A percentile compares a stretch with the other conserved stretches of the same genome.
These are phyloP conservation scores for Platynereis dumerilii DNA, from an alignment of 2,888 invertebrate genomes.

Conservation along the genomic window DNA sequence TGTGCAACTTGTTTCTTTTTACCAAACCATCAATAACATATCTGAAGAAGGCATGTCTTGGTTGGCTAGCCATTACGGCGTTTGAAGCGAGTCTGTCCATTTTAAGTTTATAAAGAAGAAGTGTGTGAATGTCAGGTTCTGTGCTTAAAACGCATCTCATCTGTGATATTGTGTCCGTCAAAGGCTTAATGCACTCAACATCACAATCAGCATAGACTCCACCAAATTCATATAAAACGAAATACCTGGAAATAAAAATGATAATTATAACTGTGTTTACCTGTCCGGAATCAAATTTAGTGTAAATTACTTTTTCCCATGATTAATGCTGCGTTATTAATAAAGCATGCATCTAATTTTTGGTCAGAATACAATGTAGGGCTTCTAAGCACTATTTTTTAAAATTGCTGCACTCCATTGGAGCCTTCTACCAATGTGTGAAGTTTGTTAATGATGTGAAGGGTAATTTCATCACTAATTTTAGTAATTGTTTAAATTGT, in stretches of 20 bases:
- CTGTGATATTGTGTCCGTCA: conserved; percentile 28
- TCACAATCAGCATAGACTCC: conserved; percentile 41
- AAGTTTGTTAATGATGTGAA: too few species aligned
- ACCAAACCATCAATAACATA: conserved; percentile 28
- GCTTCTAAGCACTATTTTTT: too few species aligned
- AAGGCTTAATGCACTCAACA: conserved; percentile 30
- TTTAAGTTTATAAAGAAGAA: conserved; percentile 28
- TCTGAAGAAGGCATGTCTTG: conserved; percentile 34
- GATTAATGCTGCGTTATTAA: too few species aligned
- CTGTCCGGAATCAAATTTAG: too few species aligned
- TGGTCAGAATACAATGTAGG: too few species aligned
- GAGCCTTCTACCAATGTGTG: too few species aligned
- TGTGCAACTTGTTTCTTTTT: neutral
- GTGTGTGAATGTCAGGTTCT: conserved; percentile 36
- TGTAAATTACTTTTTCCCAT: too few species aligned
- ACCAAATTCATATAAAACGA: conserved; percentile 37
- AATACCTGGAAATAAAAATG: conserved; percentile 19
- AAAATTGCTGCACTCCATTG: too few species aligned
- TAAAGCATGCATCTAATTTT: too few species aligned
- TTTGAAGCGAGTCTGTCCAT: conserved; percentile 28
- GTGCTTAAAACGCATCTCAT: conserved; percentile 33
- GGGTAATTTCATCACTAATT: too few species aligned
- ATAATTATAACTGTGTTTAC: too few species aligned
- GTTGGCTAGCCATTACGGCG: conserved; percentile 34
- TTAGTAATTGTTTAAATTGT: too few species aligned